phyloP scores from a whole-genome alignment of 2,888 invertebrate genomes.

The Geotrupes spiniger region DNA sequence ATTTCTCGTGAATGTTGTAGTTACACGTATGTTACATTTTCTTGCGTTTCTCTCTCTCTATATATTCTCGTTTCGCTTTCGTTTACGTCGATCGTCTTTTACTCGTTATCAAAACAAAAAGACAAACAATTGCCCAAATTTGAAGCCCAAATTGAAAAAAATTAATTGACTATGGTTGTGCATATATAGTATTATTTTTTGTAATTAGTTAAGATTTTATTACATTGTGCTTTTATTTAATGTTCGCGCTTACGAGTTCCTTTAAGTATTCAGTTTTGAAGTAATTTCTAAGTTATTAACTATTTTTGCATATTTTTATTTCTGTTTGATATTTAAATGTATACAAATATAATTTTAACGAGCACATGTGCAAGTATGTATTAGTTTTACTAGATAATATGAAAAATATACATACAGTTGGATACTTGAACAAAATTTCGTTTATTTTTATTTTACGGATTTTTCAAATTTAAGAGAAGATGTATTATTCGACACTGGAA shows the following conservation, averaged over 20 bases:
- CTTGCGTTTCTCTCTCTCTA: background rate
- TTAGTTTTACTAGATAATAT: too few relatives aligned
- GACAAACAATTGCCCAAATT: constrained; percentile 14
- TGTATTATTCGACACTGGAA: too few relatives aligned
- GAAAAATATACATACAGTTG: too few relatives aligned
- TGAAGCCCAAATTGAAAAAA: constrained; percentile 9
- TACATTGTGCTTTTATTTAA: constrained; percentile 34
- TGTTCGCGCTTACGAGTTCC: constrained; percentile 31
- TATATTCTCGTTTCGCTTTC: constrained; percentile 1
- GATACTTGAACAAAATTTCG: too few relatives aligned
- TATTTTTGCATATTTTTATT: constrained; percentile 8
- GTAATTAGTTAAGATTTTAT: constrained; percentile 16
- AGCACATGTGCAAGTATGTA: background rate
- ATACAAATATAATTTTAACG: background rate
- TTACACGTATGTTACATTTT: constrained; percentile 20
- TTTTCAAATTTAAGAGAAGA: too few relatives aligned
- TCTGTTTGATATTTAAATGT: background rate
- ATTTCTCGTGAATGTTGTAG: constrained; percentile 16
- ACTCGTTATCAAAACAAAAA: background rate
- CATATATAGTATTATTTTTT: constrained; percentile 38
- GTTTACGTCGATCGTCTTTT: constrained; percentile 1
- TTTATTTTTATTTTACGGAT: too few relatives aligned
- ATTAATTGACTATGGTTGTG: constrained; percentile 38
- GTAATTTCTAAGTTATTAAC: background rate
- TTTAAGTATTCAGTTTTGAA: constrained; percentile 24